phyloP scores from a whole-genome alignment of 1,140 invertebrate species.

The Psilanteris sp. region DNA sequence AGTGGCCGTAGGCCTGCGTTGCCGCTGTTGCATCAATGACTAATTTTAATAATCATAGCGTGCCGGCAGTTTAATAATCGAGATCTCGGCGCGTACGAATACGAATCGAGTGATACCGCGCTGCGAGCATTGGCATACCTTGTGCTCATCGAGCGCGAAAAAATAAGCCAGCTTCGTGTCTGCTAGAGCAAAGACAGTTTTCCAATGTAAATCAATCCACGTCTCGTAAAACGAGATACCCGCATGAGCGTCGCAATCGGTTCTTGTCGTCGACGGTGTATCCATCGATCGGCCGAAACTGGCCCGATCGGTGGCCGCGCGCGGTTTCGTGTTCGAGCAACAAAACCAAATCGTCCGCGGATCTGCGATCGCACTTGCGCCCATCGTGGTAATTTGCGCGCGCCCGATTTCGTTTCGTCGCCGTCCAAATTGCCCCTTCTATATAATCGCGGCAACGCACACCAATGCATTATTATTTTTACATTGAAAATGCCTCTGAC shows the following conservation, averaged over 20 bases:
- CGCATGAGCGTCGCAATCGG: neutral
- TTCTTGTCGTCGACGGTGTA: neutral
- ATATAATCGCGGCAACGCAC: no score
- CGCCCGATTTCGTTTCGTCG: no score
- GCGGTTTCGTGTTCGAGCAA: constrained; percentile 1
- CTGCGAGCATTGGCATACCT: constrained; percentile 44
- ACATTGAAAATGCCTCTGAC: neutral
- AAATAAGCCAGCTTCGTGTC: constrained; percentile 49
- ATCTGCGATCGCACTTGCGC: neutral
- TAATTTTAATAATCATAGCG: constrained; percentile 17
- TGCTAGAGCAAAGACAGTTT: constrained; percentile 43
- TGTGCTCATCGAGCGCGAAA: constrained; percentile 61
- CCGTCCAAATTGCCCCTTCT: no score
- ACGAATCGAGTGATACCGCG: constrained; percentile 23
- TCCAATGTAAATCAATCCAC: constrained; percentile 58
- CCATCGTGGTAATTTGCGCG: no score
- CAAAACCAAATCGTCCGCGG: constrained; percentile 6
- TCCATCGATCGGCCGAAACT: constrained; percentile 4
- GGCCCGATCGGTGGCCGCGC: neutral
- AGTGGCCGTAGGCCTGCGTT: no score
- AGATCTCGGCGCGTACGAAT: constrained; percentile 14
- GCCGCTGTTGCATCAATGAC: neutral
- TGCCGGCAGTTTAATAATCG: constrained; percentile 28
- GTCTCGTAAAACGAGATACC: constrained; percentile 44
- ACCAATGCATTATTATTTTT: no score